phyloP scores from a whole-genome alignment of 2,888 invertebrate species.

The Lydus trimaculatus region DNA sequence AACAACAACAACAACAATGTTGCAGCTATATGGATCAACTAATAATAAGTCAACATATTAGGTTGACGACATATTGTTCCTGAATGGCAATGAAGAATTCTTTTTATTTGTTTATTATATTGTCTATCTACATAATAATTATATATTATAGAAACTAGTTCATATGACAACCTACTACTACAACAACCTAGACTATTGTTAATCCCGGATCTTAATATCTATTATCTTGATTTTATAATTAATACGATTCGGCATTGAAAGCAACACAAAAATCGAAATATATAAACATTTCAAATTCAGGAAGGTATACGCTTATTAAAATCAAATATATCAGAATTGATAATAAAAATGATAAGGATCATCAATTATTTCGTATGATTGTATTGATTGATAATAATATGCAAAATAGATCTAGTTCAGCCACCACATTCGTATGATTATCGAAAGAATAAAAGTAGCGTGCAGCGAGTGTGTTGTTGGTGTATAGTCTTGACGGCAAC shows the following conservation, averaged over 20 bases:
- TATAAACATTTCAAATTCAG: not conserved
- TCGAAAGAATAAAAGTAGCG: conserved; percentile 36
- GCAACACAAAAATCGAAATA: not conserved
- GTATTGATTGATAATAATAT: too few species aligned
- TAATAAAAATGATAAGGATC: too few species aligned
- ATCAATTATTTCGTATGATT: too few species aligned
- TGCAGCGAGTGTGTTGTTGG: conserved; percentile 18
- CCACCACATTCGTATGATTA: too few species aligned
- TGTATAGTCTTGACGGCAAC: conserved; percentile 32
- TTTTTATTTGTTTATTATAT: conserved; percentile 30
- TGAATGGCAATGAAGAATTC: conserved; percentile 40
- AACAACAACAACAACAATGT: too few species aligned
- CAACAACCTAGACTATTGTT: conserved; percentile 26
- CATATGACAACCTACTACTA: conserved; percentile 25
- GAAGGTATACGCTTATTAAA: not conserved
- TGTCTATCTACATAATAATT: conserved; percentile 39
- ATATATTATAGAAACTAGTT: conserved; percentile 44
- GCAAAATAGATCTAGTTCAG: conserved; percentile 18
- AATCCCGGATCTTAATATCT: conserved; percentile 37
- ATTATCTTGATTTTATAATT: conserved; percentile 1
- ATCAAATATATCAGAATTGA: not conserved
- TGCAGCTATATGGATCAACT: conserved; percentile 9
- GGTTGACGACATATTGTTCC: conserved; percentile 35
- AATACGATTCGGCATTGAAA: not conserved
- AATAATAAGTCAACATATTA: conserved; percentile 29